Percentiles rank a stretch among this genome's conserved stretches.
These are phyloP conservation scores for Drosophila teissieri DNA, from an alignment of 1,140 invertebrate species.

Conservation along the genomic window DNA sequence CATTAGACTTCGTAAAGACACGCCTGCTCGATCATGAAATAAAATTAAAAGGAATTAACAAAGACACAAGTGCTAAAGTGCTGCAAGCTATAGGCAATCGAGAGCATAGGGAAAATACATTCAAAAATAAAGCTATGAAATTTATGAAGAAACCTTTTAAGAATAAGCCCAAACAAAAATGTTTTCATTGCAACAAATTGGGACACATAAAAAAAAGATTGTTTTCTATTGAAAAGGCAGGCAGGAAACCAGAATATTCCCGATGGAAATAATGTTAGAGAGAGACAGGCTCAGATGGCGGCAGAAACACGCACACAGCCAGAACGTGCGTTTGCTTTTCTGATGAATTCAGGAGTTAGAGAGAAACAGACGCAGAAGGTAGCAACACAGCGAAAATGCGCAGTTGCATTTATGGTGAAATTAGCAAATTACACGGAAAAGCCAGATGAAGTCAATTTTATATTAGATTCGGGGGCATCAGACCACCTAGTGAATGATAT, in stretches of 20 bases:
- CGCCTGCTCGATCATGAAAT: slow-evolving; percentile 27
- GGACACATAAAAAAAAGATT: slow-evolving; percentile 56
- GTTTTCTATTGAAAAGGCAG: slow-evolving; percentile 54
- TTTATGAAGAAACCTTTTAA: slow-evolving; percentile 17
- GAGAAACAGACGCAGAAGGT: too few species aligned
- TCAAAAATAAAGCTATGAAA: slow-evolving; percentile 11
- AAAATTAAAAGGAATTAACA: slow-evolving; percentile 13
- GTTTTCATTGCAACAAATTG: slow-evolving; percentile 57
- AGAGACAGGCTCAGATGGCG: slow-evolving; percentile 32
- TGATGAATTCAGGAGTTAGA: slow-evolving; percentile 10
- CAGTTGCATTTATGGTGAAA: slow-evolving; percentile 14
- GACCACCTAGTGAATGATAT: slow-evolving; percentile 67
- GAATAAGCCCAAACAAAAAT: slow-evolving; percentile 21
- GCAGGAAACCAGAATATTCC: slow-evolving; percentile 11
- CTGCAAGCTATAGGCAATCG: slow-evolving; percentile 1
- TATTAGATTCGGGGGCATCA: slow-evolving; percentile 60
- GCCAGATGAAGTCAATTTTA: slow-evolving; percentile 42
- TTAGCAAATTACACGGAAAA: slow-evolving; percentile 14
- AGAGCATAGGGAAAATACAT: slow-evolving; percentile 9
- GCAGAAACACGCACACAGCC: slow-evolving; percentile 1
- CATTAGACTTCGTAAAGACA: slow-evolving; percentile 29
- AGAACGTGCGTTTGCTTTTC: slow-evolving; percentile 27
- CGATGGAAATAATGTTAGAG: slow-evolving; percentile 14
- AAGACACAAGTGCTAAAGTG: slow-evolving; percentile 23
- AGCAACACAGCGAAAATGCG: slow-evolving; percentile 1